Evolutionary conservation across 30 jellyfish, hydroid and myxozoan genomes (phyloP), one percentile per base, ranked within the genome.

Genomic region (Sanderia malayensis): DNA sequence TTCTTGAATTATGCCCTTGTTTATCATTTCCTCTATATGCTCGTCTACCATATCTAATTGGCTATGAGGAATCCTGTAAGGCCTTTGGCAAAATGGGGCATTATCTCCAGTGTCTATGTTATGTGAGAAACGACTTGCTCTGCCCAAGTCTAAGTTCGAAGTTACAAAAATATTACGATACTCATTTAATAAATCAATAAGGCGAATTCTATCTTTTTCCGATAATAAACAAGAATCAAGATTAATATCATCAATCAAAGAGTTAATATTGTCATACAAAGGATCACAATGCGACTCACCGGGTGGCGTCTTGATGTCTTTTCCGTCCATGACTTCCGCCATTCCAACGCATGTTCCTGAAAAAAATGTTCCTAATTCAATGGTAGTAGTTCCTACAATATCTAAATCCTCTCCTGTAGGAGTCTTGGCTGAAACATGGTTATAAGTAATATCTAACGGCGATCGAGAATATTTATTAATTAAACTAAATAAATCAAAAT

Each of bases 51-150:
- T 58, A 8, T 1, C 61, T 44, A 59, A 27, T 27, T 44, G 86
- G 26, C 77, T 61, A 1, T 59, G 80, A 1, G 80, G 77, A 44
- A 74, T 61, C 30, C 86, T 74, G 44, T 59, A 74, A 22, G 80
- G 77, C 17, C 86, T 19, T 74, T 32, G 85, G 11, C 37, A 15
- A 71, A 74, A 20, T 4, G 67, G 80, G 1, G 79, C 68, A 34
- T 74, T 19, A 1, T 55, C 79, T 22, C 85, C 85, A 2, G 80
- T 73, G 10, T 73, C 76, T 1, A 73, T 73, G 0, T 9, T 11
- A 24, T 73, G 85, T 13, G 74, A 7, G 20, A 73, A 55, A 53
- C 47, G 85, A 55, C 58, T 65, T 0, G 85, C 76, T 21, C 32
- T 23, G 31, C 76, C 85, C 9, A 58, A 22, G 8, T 55, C 85